phyloP scores from a whole-genome alignment of 2,888 invertebrate species.

The Melinopterus prodromus region DNA sequence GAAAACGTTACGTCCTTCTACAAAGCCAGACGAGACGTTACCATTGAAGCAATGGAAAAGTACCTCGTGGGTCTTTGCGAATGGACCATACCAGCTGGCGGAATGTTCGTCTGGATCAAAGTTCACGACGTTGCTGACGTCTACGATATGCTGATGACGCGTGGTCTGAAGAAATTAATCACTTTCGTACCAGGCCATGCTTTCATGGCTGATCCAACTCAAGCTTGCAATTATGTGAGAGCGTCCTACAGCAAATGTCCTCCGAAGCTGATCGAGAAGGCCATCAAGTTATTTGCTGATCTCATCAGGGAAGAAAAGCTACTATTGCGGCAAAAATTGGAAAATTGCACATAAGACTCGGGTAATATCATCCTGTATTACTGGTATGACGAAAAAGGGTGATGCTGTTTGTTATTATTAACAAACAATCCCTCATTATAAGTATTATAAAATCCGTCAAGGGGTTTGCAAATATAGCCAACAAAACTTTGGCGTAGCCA shows the following conservation, averaged over 20 bases:
- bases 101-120: constrained; percentile 82
- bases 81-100: constrained; percentile 73
- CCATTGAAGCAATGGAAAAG: constrained; percentile 67
- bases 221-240: constrained; percentile 73
- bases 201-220: constrained; percentile 70
- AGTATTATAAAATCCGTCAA: not conserved
- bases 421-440: not conserved
- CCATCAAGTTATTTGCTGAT: constrained; percentile 67
- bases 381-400: not conserved
- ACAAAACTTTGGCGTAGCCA: not conserved
- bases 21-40: constrained; percentile 68
- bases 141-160: constrained; percentile 74
- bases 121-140: constrained; percentile 74
- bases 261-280: constrained; percentile 71
- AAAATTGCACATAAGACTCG: constrained; percentile 51
- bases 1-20: constrained; percentile 69
- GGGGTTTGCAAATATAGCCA: not conserved
- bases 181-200: constrained; percentile 79
- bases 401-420: not conserved
- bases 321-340: constrained; percentile 57
- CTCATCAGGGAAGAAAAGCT: constrained; percentile 69
- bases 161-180: constrained; percentile 73
- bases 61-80: constrained; percentile 70
- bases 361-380: constrained; percentile 26
- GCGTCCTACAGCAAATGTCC: constrained; percentile 76